Conservation (phyloP, 2,113 vertebrate genomes). For the Plectropomus leopardus region DNA sequence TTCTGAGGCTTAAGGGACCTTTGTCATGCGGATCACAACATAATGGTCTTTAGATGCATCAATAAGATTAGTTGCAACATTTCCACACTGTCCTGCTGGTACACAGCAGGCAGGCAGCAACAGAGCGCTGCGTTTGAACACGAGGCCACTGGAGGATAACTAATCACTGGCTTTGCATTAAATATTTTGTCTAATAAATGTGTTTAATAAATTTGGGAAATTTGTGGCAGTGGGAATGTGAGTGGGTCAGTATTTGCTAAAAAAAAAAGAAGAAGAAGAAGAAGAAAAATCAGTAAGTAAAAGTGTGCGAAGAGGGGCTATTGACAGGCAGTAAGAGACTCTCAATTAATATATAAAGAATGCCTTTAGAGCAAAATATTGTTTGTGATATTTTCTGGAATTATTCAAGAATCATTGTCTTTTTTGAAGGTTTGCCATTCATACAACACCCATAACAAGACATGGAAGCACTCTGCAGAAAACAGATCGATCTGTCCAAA, state of each 20-base stretch:
- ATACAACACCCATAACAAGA: neutral
- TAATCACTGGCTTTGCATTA: neutral
- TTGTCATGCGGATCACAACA: constrained; percentile 53
- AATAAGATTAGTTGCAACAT: constrained; percentile 49
- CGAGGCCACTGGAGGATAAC: neutral
- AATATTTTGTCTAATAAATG: neutral
- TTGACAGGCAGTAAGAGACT: neutral
- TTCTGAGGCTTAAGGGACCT: constrained; percentile 41
- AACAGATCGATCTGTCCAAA: neutral
- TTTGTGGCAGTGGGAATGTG: neutral
- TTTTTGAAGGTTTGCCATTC: neutral
- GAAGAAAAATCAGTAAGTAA: too few species aligned
- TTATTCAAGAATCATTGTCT: neutral
- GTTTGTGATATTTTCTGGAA: neutral
- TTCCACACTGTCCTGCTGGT: constrained; percentile 20
- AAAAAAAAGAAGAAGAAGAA: too few species aligned
- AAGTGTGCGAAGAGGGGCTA: neutral
- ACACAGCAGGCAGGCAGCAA: neutral
- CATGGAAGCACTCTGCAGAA: neutral
- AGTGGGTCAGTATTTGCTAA: neutral
- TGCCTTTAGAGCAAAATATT: neutral
- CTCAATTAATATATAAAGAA: neutral
- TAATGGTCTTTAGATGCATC: constrained; percentile 54
- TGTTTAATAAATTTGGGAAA: neutral
- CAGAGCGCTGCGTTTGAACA: constrained; percentile 2